Evolutionary conservation across 2,797 vertebrate genomes (phyloP).

Genomic region (Aphelocoma californica): DNA sequence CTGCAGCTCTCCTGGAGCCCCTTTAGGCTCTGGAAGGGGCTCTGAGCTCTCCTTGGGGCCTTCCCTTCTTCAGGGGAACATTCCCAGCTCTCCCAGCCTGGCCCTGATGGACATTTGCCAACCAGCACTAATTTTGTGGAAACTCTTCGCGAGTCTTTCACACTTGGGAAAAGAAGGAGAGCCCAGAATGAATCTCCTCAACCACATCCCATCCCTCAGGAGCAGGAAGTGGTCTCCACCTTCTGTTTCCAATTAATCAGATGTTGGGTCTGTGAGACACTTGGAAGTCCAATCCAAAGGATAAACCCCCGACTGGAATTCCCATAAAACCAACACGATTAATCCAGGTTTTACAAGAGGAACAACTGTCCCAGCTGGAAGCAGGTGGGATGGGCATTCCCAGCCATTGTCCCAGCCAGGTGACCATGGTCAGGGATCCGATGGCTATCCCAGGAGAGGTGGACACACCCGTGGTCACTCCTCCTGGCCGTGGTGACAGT

Average conservation of each 20-base stretch:
- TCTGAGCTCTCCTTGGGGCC: not conserved
- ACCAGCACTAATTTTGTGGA: rapidly evolving
- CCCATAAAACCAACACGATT: rapidly evolving
- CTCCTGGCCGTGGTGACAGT: not conserved
- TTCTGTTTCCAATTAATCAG: not conserved
- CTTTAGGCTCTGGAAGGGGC: rapidly evolving
- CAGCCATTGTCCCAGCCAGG: not conserved
- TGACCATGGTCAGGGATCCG: rapidly evolving
- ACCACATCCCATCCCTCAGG: not conserved
- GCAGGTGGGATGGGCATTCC: not conserved
- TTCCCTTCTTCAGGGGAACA: rapidly evolving
- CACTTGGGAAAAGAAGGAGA: not conserved
- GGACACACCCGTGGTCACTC: not conserved
- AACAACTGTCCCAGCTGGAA: not conserved
- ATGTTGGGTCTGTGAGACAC: rapidly evolving
- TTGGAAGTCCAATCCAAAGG: not conserved
- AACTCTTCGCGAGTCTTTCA: rapidly evolving
- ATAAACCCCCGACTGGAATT: not conserved
- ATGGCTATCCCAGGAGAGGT: not conserved
- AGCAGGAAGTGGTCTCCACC: not conserved
- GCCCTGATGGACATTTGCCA: not conserved
- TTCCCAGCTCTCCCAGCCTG: not conserved
- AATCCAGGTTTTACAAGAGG: not conserved
- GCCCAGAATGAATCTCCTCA: not conserved
- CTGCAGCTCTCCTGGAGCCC: not conserved